Evolutionary conservation across 2,113 vertebrate species (phyloP), one percentile per base, ranked within the genome.

Genomic region (Ameiurus melas): DNA sequence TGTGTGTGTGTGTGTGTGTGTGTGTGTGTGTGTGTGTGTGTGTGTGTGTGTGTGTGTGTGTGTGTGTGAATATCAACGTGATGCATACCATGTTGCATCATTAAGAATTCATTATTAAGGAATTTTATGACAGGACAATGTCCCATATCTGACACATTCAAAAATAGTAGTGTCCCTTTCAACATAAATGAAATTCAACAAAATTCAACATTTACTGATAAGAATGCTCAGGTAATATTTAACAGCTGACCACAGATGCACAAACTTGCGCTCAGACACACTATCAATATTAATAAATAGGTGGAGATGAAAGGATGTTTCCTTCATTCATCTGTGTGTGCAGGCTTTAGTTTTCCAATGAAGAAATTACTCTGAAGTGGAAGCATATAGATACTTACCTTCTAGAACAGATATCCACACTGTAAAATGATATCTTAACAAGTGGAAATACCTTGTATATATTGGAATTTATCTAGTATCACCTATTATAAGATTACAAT

Each of bases 281-380:
- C 58, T 82, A 64, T 88, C 68, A 77, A 66, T 64, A 83, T 84
- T 75, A 77, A 86, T 83, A 88, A 78, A 83, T 62, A 57, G 19
- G 19, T 75, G 55, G 9, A 53, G 66, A 83, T 85, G 58, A 83
- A 70, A 66, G 4, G 47, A n/a, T 13, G 77, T 51, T 47, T 43
- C 4, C n/a, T 47, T 70, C 20, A 17, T 78, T n/a, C 17, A 83
- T 90, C 70, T 82, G 14, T 22, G 12, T 77, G 47, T 43, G 57
- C 55, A 33, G 25, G 25, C 5, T 75, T 62, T 22, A 85, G 33
- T 36, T 8, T 20, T 19, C 6, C 14, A 9, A 85, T 51, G n/a
- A 77, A 87, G 53, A 87, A 87, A 53, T 53, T n/a, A n/a, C 27
- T 51, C 55, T 43, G 27, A 89, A 1, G 47, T 75, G 53, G 36